Conservation (phyloP, 2,888 invertebrate genomes). For the Octonoba sinensis region DNA sequence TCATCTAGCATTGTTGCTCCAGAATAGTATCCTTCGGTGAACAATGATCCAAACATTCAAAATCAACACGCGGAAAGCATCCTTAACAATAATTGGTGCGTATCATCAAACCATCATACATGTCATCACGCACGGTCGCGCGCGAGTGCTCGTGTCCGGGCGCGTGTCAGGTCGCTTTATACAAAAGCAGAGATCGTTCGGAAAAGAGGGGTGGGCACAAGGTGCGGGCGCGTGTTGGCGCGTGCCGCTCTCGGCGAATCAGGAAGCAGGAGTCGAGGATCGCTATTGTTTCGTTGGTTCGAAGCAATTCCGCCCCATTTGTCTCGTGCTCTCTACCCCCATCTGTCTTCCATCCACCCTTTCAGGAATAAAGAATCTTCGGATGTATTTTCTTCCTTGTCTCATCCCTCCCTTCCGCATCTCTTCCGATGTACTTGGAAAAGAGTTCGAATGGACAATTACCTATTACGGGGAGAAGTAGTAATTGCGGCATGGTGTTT, state of each 20-base stretch:
- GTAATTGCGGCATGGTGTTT: too few species aligned
- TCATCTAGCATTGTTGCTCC: too few species aligned
- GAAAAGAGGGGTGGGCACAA: neutral
- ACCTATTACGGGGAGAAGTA: too few species aligned
- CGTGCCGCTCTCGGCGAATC: conserved; percentile 43
- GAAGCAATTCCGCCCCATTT: conserved; percentile 19
- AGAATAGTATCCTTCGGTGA: too few species aligned
- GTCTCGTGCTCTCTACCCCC: neutral
- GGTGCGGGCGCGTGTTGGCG: conserved; percentile 40
- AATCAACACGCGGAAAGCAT: too few species aligned
- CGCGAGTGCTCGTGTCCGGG: neutral
- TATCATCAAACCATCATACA: too few species aligned
- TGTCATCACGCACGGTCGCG: too few species aligned
- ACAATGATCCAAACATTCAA: too few species aligned
- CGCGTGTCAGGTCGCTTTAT: conserved; percentile 23
- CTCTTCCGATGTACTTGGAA: neutral
- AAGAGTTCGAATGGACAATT: neutral
- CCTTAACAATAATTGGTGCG: too few species aligned
- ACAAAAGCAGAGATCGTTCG: neutral
- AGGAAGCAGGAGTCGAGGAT: neutral
- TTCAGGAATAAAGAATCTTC: neutral
- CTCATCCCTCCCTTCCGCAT: conserved; percentile 1
- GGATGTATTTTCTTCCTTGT: conserved; percentile 29
- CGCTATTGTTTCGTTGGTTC: conserved; percentile 40
- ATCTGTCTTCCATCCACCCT: neutral